Conservation (phyloP, 1,140 invertebrate species). For the Euura saliciscinereae region DNA sequence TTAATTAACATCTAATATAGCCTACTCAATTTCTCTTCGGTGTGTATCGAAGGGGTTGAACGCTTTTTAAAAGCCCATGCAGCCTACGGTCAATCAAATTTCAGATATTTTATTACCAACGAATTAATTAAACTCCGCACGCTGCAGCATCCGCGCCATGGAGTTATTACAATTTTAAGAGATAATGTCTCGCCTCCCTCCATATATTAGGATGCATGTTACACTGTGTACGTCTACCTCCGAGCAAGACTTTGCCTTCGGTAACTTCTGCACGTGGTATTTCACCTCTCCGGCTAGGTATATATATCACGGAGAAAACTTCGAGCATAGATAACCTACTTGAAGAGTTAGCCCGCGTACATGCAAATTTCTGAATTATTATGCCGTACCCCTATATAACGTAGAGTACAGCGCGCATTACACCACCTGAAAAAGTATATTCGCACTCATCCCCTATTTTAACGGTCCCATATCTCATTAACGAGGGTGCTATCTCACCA, state of each 20-base stretch:
- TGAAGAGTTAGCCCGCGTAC: constrained; percentile 61
- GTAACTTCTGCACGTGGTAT: constrained; percentile 9
- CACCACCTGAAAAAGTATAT: no score
- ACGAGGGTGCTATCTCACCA: no score
- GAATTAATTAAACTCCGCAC: no score
- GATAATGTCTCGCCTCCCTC: constrained; percentile 45
- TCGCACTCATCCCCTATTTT: no score
- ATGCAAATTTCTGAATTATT: constrained; percentile 64
- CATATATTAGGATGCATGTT: constrained; percentile 31
- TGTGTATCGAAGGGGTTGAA: constrained; percentile 13
- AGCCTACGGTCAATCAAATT: background rate
- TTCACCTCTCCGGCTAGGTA: constrained; percentile 23
- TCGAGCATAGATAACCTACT: constrained; percentile 62
- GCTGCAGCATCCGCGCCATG: no score
- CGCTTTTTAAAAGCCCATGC: background rate
- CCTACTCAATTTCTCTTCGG: background rate
- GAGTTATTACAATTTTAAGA: constrained; percentile 51
- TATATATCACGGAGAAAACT: constrained; percentile 59
- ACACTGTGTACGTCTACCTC: constrained; percentile 21
- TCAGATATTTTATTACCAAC: no score
- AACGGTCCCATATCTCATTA: no score
- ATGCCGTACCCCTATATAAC: constrained; percentile 34
- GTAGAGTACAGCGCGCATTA: no score
- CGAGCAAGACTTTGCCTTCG: background rate
- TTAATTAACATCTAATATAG: constrained; percentile 8